Conservation (phyloP, 2,113 vertebrate genomes). For the Tragelaphus scriptus region DNA sequence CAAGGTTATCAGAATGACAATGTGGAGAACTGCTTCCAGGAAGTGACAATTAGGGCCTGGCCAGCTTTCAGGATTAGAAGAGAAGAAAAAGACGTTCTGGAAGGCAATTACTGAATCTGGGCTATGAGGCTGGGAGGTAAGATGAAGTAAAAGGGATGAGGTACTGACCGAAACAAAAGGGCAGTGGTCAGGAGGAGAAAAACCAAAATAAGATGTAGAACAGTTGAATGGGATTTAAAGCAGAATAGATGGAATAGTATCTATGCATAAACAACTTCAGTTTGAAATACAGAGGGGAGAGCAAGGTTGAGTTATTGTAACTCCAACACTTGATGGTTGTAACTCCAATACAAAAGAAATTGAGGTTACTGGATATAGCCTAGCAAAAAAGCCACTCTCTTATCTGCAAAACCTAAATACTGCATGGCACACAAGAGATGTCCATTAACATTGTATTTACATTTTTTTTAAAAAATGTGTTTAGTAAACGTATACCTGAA, state of each 20-base stretch:
- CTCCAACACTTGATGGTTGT: background rate
- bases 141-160: background rate
- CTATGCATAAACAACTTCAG: background rate
- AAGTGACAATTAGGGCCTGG: background rate
- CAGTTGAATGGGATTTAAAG: background rate
- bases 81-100: background rate
- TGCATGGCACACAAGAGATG: no score
- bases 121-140: background rate
- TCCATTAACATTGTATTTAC: background rate
- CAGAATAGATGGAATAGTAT: background rate
- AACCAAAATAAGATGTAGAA: background rate
- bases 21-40: background rate
- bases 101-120: background rate
- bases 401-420: background rate
- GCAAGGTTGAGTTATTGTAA: background rate
- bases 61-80: background rate
- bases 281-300: background rate
- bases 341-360: background rate
- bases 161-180: background rate
- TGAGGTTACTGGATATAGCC: background rate
- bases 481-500: background rate
- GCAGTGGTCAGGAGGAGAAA: rapidly evolving
- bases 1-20: background rate
- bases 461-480: background rate
- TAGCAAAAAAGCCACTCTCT: background rate